Conservation (phyloP, 2,797 vertebrate species). For the Rhynchotus rufescens region DNA sequence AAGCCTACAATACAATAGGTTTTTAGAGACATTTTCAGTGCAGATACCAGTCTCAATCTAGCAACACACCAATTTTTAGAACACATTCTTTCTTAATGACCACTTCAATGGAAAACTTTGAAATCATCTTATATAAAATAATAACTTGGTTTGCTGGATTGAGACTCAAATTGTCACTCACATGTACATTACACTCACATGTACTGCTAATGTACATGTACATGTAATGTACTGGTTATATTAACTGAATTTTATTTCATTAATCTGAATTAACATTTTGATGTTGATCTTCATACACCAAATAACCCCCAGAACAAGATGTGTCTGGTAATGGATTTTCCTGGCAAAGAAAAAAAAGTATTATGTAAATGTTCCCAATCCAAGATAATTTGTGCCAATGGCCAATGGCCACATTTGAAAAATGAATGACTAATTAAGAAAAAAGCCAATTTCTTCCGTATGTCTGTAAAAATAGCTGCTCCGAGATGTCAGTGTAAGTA, state of each 20-base stretch:
- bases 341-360: conserved; percentile 42
- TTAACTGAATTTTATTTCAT: conserved; percentile 54
- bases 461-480: conserved; percentile 61
- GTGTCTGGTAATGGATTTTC: conserved; percentile 61
- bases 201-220: not conserved
- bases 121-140: conserved; percentile 6
- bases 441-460: conserved; percentile 70
- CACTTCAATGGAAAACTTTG: conserved; percentile 3
- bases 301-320: conserved; percentile 57
- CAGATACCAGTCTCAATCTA: not conserved
- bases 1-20: not conserved
- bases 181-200: conserved; percentile 7
- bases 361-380: conserved; percentile 61
- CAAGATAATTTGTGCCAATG: conserved; percentile 62
- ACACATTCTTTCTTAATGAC: not conserved
- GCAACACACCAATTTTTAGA: not conserved
- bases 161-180: conserved; percentile 1
- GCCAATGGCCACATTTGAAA: conserved; percentile 61
- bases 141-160: conserved; percentile 10
- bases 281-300: conserved; percentile 8
- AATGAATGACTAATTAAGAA: conserved; percentile 56
- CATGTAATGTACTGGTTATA: conserved; percentile 11
- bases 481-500: conserved; percentile 40
- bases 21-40: not conserved
- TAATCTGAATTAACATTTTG: conserved; percentile 44